phyloP scores from a whole-genome alignment of 1,140 invertebrate species.

The Adoxophyes honmai region DNA sequence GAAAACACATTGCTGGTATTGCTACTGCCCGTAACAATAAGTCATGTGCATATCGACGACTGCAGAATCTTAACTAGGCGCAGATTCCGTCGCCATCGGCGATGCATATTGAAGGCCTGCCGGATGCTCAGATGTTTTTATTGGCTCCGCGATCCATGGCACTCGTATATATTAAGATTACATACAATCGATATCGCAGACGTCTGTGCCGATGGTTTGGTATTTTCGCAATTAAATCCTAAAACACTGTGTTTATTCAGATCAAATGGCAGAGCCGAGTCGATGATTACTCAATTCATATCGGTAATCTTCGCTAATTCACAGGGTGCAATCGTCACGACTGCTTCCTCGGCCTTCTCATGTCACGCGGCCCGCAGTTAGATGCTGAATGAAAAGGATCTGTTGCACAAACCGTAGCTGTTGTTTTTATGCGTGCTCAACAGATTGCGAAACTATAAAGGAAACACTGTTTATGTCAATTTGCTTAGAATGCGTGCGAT shows the following conservation, averaged over 20 bases:
- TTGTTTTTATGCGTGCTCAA: constrained; percentile 28
- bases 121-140: not conserved
- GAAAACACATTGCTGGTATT: constrained; percentile 26
- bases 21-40: constrained; percentile 30
- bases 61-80: constrained; percentile 8
- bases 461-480: constrained; percentile 15
- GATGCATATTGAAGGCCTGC: not conserved
- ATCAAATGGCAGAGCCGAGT: constrained; percentile 1
- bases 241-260: constrained; percentile 10
- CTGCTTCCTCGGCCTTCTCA: constrained; percentile 19
- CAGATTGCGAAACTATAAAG: constrained; percentile 19
- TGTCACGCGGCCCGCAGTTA: constrained; percentile 18
- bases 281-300: constrained; percentile 8
- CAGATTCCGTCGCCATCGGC: not conserved
- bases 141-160: not conserved
- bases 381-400: no score
- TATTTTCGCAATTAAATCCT: not conserved
- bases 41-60: constrained; percentile 23
- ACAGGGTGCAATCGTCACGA: constrained; percentile 6
- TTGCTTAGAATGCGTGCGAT: constrained; percentile 14
- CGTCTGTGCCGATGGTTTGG: no score
- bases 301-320: constrained; percentile 1
- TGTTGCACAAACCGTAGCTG: constrained; percentile 2
- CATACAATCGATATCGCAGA: no score
- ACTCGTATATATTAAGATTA: no score